A percentile compares a stretch with the other conserved stretches of the same genome.
Conservation (phyloP, 64 coral and sea anemone species). For the Porites lutea region DNA sequence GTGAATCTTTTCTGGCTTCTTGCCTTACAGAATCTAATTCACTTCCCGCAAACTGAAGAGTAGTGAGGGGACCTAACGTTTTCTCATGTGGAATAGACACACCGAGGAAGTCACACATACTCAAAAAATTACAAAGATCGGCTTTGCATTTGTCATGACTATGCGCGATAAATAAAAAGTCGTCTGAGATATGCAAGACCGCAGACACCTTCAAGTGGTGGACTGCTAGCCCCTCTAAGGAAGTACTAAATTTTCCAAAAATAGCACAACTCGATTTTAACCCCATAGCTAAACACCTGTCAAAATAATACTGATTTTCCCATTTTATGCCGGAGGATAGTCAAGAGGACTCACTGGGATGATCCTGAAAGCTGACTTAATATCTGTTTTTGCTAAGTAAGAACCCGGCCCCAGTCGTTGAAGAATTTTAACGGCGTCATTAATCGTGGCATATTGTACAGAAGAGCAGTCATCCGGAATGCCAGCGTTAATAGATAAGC, state of each 20-base stretch:
- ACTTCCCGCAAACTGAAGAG: slow-evolving; percentile 7
- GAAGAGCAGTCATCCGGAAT: no score
- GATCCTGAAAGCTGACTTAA: background rate
- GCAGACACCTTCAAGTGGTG: background rate
- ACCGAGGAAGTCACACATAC: no score
- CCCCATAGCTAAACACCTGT: slow-evolving; percentile 38
- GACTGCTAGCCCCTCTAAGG: background rate
- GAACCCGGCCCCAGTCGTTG: background rate
- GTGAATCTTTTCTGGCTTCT: background rate
- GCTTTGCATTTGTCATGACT: no score
- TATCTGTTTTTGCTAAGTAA: background rate
- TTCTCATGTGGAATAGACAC: background rate
- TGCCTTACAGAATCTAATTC: background rate
- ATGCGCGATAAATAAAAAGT: background rate
- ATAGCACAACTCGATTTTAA: background rate
- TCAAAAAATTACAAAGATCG: no score
- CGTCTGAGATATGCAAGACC: background rate
- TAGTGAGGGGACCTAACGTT: background rate
- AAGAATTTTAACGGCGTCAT: no score
- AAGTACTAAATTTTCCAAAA: background rate
- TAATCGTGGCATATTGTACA: no score
- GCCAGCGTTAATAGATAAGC: background rate
- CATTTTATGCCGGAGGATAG: background rate
- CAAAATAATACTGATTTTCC: slow-evolving; percentile 7
- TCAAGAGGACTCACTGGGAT: background rate